These are phyloP conservation scores for Hylyphantes graminicola DNA, from an alignment of 1,140 invertebrate genomes.

Conservation along the genomic window DNA sequence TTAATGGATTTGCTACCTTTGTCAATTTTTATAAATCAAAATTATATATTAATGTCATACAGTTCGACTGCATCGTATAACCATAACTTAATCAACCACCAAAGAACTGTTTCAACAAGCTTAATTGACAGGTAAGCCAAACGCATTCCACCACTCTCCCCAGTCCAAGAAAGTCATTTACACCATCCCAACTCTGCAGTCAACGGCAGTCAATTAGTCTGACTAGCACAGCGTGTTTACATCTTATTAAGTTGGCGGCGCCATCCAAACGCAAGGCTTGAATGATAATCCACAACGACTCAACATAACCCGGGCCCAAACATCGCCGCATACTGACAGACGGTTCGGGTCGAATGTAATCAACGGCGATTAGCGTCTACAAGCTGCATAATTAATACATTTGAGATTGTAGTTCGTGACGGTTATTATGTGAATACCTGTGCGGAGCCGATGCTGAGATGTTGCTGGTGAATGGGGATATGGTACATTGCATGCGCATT, in stretches of 20 bases:
- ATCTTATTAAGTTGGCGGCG: conserved; percentile 19
- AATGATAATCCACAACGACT: conserved; percentile 21
- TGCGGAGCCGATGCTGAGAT: neutral
- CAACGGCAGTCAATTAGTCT: neutral
- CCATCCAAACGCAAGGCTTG: neutral
- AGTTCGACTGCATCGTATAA: no score
- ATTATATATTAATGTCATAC: no score
- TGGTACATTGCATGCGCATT: no score
- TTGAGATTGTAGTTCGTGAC: conserved; percentile 19
- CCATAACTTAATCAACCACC: no score
- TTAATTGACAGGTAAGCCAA: no score
- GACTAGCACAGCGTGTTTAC: conserved; percentile 3
- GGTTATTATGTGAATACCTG: neutral
- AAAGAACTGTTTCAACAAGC: no score
- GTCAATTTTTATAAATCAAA: no score
- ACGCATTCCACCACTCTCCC: no score
- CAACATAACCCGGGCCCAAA: neutral
- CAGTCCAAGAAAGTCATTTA: no score
- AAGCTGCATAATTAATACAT: conserved; percentile 50
- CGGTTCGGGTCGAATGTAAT: conserved; percentile 1
- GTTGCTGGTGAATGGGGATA: neutral
- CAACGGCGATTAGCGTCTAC: conserved; percentile 18
- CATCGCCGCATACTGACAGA: conserved; percentile 13
- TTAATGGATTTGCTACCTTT: no score
- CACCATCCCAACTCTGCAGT: neutral